Evolutionary conservation across 2,888 invertebrate genomes (phyloP).

Genomic region (Lasius platythorax): DNA sequence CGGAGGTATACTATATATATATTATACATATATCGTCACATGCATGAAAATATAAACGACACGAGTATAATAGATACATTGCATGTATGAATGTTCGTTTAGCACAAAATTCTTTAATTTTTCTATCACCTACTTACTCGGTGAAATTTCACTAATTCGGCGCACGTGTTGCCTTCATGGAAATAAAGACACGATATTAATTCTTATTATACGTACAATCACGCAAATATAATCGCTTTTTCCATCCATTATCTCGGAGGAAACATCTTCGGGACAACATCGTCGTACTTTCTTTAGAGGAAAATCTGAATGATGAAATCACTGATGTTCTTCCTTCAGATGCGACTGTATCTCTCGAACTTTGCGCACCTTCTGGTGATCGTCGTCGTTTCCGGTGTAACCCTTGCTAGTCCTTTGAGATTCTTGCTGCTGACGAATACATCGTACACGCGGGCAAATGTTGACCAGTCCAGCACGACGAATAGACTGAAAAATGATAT

Average conservation of each 20-base stretch:
- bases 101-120: neutral
- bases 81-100: neutral
- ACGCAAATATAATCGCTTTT: neutral
- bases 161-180: neutral
- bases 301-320: neutral
- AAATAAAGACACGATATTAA: neutral
- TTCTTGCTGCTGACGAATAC: slow-evolving; percentile 19
- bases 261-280: neutral
- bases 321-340: neutral
- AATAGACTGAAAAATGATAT: slow-evolving; percentile 2
- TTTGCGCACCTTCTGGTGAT: slow-evolving; percentile 17
- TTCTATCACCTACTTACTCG: neutral
- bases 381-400: neutral
- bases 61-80: neutral
- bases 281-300: neutral
- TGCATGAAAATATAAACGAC: neutral
- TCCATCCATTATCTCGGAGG: neutral
- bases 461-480: neutral
- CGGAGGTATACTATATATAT: neutral
- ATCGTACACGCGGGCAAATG: neutral
- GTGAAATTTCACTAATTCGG: slow-evolving; percentile 1
- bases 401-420: neutral
- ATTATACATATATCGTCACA: neutral
- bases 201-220: neutral
- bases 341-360: neutral